Conservation (phyloP, 1,140 invertebrate species). For the Gonatopus flavifemur region DNA sequence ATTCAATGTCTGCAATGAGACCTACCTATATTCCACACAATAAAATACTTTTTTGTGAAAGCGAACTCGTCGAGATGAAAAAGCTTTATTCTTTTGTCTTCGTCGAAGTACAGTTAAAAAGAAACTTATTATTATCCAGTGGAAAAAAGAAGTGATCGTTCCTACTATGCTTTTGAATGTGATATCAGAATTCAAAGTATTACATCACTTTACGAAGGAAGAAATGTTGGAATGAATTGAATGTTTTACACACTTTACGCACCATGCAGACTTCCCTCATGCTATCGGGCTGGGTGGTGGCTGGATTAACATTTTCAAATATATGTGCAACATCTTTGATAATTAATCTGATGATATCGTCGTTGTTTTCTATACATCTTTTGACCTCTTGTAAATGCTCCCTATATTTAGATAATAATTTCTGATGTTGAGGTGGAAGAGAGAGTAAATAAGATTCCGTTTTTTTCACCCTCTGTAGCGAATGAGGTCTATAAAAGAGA, state of each 20-base stretch:
- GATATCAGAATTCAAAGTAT: slow-evolving; percentile 1
- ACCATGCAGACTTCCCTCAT: slow-evolving; percentile 49
- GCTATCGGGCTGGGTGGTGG: slow-evolving; percentile 49
- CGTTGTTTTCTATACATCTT: slow-evolving; percentile 82
- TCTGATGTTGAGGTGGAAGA: slow-evolving; percentile 75
- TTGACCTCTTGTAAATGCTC: slow-evolving; percentile 75
- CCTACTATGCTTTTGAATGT: not conserved
- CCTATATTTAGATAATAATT: slow-evolving; percentile 73
- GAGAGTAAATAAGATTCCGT: slow-evolving; percentile 74
- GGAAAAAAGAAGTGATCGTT: no score
- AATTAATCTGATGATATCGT: slow-evolving; percentile 80
- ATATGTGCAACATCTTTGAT: slow-evolving; percentile 79
- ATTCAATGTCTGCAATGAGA: slow-evolving; percentile 45
- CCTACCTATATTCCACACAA: slow-evolving; percentile 36
- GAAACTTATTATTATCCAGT: no score
- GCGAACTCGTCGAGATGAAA: slow-evolving; percentile 14
- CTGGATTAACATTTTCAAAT: slow-evolving; percentile 76
- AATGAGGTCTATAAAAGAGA: slow-evolving; percentile 59
- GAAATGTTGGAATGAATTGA: not conserved
- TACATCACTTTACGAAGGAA: slow-evolving; percentile 3
- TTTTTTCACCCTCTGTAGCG: slow-evolving; percentile 67
- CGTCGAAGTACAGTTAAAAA: no score
- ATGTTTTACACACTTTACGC: slow-evolving; percentile 19
- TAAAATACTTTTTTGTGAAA: slow-evolving; percentile 26
- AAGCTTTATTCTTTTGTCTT: no score